These are phyloP conservation scores for Macrotrachela quadricornifera DNA, from an alignment of 1,140 invertebrate genomes.

Conservation along the genomic window DNA sequence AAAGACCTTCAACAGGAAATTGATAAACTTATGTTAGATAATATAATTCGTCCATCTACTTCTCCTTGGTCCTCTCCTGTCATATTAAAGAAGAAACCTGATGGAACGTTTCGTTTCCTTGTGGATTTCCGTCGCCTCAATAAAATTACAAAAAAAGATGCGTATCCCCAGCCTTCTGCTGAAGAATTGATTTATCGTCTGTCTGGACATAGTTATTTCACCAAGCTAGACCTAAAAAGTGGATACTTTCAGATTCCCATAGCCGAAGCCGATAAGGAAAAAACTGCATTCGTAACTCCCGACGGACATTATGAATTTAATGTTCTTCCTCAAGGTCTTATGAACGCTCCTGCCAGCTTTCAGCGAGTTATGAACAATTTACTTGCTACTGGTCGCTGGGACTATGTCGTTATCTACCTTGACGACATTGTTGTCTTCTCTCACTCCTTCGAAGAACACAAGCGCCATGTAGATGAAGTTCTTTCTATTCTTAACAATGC, in stretches of 20 bases:
- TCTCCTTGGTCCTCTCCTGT: neutral
- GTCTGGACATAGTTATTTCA: neutral
- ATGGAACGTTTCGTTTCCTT: too few species aligned
- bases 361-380: conserved; percentile 11
- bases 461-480: neutral
- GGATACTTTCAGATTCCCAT: neutral
- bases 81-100: too few species aligned
- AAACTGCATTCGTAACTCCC: conserved; percentile 14
- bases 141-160: too few species aligned
- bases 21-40: neutral
- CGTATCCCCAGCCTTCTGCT: neutral
- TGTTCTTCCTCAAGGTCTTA: conserved; percentile 12
- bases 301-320: conserved; percentile 11
- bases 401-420: conserved; percentile 3
- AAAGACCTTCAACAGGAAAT: too few species aligned
- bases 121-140: too few species aligned
- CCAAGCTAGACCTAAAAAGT: neutral
- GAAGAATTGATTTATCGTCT: neutral
- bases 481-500: neutral
- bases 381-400: conserved; percentile 12
- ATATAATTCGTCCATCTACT: neutral
- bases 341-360: conserved; percentile 11
- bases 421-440: conserved; percentile 5
- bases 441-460: neutral
- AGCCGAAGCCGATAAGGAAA: neutral